These are phyloP conservation scores for Acestrorhynchus altus DNA, from an alignment of 2,797 vertebrate genomes.

Conservation along the genomic window DNA sequence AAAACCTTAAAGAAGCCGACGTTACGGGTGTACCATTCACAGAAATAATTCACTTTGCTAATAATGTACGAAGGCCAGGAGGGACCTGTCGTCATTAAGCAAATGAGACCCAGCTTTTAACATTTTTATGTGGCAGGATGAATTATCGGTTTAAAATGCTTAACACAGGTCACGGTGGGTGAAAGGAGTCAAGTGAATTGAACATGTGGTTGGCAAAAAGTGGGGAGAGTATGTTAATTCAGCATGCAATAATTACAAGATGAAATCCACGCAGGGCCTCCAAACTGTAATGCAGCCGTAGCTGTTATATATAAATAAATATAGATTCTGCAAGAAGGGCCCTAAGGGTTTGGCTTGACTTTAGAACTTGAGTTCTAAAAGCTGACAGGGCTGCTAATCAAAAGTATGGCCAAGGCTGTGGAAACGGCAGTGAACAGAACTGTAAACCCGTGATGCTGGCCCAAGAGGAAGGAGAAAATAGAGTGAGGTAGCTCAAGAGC, in stretches of 20 bases:
- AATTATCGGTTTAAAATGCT: conserved; percentile 31
- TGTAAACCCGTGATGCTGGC: conserved; percentile 39
- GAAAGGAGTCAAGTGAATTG: conserved; percentile 34
- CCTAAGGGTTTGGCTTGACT: conserved; percentile 51
- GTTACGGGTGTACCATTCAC: too few relatives aligned
- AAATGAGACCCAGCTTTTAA: conserved; percentile 33
- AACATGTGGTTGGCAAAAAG: background rate
- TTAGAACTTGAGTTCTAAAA: conserved; percentile 43
- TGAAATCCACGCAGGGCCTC: conserved; percentile 12
- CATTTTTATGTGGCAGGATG: background rate
- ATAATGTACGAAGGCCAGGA: background rate
- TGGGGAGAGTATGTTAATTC: conserved; percentile 11
- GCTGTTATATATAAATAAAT: conserved; percentile 44
- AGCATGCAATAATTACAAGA: conserved; percentile 26
- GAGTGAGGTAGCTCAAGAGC: conserved; percentile 28
- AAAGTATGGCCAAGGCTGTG: conserved; percentile 45
- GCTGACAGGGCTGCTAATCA: conserved; percentile 58
- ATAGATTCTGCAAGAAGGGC: conserved; percentile 42
- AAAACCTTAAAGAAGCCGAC: too few relatives aligned
- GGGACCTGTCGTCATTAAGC: conserved; percentile 25
- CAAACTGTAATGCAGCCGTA: conserved; percentile 27
- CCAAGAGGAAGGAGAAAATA: conserved; percentile 27
- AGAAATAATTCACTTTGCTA: background rate
- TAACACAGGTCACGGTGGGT: conserved; percentile 38
- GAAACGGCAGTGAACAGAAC: conserved; percentile 49